These are phyloP conservation scores for Celastrina argiolus DNA, from an alignment of 2,888 invertebrate genomes.

Conservation along the genomic window DNA sequence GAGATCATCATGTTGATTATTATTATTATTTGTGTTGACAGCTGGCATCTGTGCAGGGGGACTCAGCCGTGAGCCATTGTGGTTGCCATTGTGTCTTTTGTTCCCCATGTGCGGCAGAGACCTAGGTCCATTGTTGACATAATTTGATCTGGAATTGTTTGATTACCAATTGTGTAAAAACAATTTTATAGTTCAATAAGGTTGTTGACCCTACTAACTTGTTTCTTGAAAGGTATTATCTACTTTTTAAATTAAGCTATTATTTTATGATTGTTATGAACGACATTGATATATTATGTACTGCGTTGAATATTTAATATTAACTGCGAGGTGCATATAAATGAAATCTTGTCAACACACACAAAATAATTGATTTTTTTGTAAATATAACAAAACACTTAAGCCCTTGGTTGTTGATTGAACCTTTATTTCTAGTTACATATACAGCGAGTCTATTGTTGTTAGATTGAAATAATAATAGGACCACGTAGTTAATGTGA, in stretches of 20 bases:
- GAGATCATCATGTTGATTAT: constrained; percentile 84
- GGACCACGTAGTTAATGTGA: constrained; percentile 35
- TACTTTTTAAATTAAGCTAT: background rate
- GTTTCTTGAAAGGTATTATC: background rate
- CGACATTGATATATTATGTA: background rate
- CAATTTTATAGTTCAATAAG: background rate
- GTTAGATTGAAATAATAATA: constrained; percentile 4
- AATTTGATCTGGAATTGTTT: constrained; percentile 56
- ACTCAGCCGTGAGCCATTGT: constrained; percentile 53
- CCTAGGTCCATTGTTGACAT: constrained; percentile 64
- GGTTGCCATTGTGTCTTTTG: constrained; percentile 54
- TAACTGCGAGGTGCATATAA: background rate
- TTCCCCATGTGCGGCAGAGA: constrained; percentile 66
- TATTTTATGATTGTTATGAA: background rate
- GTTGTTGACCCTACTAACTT: background rate
- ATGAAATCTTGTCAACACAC: background rate
- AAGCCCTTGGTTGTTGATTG: too few relatives aligned
- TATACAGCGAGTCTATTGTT: background rate
- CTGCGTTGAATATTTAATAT: background rate
- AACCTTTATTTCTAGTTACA: too few relatives aligned
- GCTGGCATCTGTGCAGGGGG: constrained; percentile 52
- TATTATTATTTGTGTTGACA: constrained; percentile 37
- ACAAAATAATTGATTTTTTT: background rate
- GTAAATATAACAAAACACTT: too few relatives aligned
- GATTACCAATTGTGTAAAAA: background rate